Conservation (phyloP, 2,797 vertebrate species). For the Alectoris magna region DNA sequence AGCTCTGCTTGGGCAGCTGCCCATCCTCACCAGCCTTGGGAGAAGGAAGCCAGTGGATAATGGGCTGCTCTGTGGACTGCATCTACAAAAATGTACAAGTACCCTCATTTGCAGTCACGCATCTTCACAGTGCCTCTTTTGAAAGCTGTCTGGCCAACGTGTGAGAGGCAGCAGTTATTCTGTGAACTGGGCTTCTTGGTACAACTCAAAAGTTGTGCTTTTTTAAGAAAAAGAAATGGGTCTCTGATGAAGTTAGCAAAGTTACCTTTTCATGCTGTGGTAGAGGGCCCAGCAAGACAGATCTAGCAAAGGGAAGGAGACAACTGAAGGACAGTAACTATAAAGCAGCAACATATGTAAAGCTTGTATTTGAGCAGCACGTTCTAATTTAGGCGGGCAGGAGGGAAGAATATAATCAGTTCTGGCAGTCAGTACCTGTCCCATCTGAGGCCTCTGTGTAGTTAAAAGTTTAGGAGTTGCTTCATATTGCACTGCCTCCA, state of each 20-base stretch:
- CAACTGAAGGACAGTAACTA: background rate
- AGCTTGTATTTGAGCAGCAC: background rate
- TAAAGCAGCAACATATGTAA: background rate
- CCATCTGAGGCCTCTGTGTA: rapidly evolving
- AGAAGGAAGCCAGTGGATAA: background rate
- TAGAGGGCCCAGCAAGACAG: background rate
- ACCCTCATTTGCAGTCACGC: background rate
- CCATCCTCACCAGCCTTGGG: background rate
- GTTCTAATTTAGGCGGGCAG: background rate
- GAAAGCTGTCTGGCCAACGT: background rate
- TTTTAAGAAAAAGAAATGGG: background rate
- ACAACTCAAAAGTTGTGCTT: background rate
- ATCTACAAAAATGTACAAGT: background rate
- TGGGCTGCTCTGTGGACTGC: background rate
- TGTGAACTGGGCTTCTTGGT: background rate
- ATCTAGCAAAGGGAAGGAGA: background rate
- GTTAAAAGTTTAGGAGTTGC: background rate
- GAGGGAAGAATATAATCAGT: background rate
- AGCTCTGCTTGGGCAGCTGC: background rate
- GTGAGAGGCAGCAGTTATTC: background rate
- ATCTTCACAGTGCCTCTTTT: conserved; percentile 20
- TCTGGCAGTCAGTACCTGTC: background rate
- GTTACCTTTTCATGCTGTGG: background rate
- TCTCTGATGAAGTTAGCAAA: background rate
- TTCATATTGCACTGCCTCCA: background rate